Percentiles rank a stretch among this genome's conserved stretches.
phyloP scores from a whole-genome alignment of 2,888 invertebrate species.

The Lissocephala sabroskyi region DNA sequence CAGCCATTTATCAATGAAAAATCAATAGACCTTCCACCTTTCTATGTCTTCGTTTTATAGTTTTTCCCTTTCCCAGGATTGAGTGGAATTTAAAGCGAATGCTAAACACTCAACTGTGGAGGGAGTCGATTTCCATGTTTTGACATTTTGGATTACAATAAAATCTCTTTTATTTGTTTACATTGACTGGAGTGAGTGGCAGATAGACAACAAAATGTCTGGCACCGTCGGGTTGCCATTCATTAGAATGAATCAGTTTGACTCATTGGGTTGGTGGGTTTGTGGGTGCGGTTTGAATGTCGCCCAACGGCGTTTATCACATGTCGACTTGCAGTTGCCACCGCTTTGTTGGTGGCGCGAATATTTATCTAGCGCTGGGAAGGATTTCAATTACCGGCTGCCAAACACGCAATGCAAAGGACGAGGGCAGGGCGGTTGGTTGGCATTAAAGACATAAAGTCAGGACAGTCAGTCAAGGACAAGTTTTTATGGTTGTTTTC shows the following conservation, averaged over 20 bases:
- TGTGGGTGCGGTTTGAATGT: slow-evolving; percentile 1
- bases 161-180: slow-evolving; percentile 53
- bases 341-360: slow-evolving; percentile 44
- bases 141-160: slow-evolving; percentile 56
- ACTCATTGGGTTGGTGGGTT: not conserved
- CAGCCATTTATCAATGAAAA: slow-evolving; percentile 57
- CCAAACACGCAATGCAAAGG: too few species aligned
- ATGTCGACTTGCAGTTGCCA: slow-evolving; percentile 46
- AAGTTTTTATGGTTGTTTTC: too few species aligned
- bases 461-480: too few species aligned
- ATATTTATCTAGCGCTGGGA: too few species aligned
- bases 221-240: not conserved
- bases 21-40: slow-evolving; percentile 43
- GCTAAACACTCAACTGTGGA: not conserved
- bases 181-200: slow-evolving; percentile 15
- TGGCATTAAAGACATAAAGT: too few species aligned
- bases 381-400: too few species aligned
- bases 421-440: too few species aligned
- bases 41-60: slow-evolving; percentile 1
- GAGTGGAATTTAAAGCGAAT: too few species aligned
- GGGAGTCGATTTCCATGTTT: slow-evolving; percentile 24
- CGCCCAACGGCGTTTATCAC: slow-evolving; percentile 33
- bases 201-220: slow-evolving; percentile 2
- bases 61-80: not conserved
- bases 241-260: not conserved